Base-by-base conservation (phyloP, 2,888 invertebrate genomes). In the Eulithis prunata region DNA sequence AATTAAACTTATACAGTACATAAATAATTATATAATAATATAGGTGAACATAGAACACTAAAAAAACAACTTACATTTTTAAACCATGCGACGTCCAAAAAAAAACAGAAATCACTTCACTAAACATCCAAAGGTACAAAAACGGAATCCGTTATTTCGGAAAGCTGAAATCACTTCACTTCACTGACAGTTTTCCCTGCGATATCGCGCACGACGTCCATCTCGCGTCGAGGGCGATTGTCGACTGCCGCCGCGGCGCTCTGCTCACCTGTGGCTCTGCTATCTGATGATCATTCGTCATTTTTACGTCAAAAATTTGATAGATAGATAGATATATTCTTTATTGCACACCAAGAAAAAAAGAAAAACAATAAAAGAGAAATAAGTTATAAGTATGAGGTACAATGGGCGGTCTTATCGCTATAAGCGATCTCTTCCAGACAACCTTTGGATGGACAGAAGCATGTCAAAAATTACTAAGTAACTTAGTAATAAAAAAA, bases 201-300 rank as follows among this genome's bases (percentile, higher is more conserved):
- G 62, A 49, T 60, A 64, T 57, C 55, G 73, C 69, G 69, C 66
- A 45, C 32, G 53, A 71, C 80, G 76, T 77, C 78, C 77, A 71
- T 71, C n/a, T 70, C 53, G 45, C 46, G 62, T 71, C 67, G 66
- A 57, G 70, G 71, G 49, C 78, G 75, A 75, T 76, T 70, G 71
- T 64, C 73, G 75, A 82, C 82, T 82, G 75, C 58, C 66, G 71
- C 58, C 57, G 62, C 67, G 65, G 64, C 38, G 69, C 61, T 72
- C 62, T 74, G 77, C 75, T 73, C 82, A 82, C 81, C 82, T 82
- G 82, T 80, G 71, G 81, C 75, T 78, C 55, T 52, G 43, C 55
- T 49, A 41, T 53, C 58, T 49, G 46, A 53, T 53, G 46, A 57
- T 63, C 38, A 47, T 55, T 47, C 47, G 13, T 63, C 38, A 58